Base-by-base conservation (phyloP, 2,113 vertebrate genomes). In the Corydoras sp. region DNA sequence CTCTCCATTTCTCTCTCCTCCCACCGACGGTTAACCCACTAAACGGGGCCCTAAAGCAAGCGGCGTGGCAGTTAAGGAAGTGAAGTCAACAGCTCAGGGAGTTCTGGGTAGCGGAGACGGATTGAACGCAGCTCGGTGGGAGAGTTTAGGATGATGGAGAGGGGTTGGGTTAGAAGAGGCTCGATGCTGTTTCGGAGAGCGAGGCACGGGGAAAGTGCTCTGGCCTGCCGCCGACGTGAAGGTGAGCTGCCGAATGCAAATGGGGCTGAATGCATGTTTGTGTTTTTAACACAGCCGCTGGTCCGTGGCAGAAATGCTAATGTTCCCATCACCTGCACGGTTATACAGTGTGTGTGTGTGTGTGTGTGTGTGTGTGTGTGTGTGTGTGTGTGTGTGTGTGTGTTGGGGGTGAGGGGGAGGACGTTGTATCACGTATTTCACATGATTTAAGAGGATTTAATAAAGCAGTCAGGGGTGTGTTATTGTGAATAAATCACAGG, bases 61-160 rank as follows among this genome's bases (percentile, higher is more conserved):
- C 9, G 7, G 3, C 9, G 18, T 62, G 32, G 15, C 50, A 9
- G 72, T 43, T 55, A 24, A 12, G 50, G 64, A 61, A 73, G 65
- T 62, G 50, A 59, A 66, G 72, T 58, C 50, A 11, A 30, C 67
- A 29, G 10, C 29, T 31, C 58, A 8, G 14, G 56, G 72, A 32
- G 15, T 73, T 69, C 61, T 73, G 67, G 62, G 50, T 62, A 32
- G 60, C 43, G 0, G 32, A 61, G 30, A 18, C 62, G 48, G 62
- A 60, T 30, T 65, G 67, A 49, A 12, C 43, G 58, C 50, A 29
- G 30, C 51, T 35, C 56, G 51, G 18, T 58, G 53, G 54, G 55
- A 49, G 55, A 15, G 43, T 60, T 32, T 50, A 13, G 55, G 43
- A 24, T 62, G 58, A 51, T 32, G 24, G 32, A 30, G 29, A 10